Conservation (phyloP, 1,140 invertebrate genomes). For the Dysdera silvatica region DNA sequence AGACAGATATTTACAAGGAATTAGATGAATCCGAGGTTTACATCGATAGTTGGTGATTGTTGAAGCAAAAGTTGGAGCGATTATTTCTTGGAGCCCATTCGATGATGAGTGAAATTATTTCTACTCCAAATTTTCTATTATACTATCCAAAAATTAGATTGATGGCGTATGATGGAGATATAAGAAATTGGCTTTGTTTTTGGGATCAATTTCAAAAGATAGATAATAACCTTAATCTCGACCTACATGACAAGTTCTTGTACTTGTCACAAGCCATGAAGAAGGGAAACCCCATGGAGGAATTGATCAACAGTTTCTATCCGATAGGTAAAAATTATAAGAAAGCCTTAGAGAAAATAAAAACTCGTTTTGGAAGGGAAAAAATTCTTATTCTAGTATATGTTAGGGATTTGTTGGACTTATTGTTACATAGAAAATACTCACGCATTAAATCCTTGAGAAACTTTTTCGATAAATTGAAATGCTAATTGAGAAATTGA, state of each 20-base stretch:
- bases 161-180: background rate
- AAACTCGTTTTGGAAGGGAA: constrained; percentile 37
- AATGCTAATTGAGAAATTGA: no score
- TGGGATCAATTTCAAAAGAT: constrained; percentile 3
- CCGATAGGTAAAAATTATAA: background rate
- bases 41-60: constrained; percentile 1
- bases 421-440: no score
- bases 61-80: background rate
- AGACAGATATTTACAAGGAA: background rate
- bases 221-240: background rate
- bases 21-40: constrained; percentile 4
- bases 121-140: background rate
- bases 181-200: background rate
- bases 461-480: no score
- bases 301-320: constrained; percentile 24
- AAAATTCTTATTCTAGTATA: constrained; percentile 39
- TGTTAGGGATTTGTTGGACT: constrained; percentile 36
- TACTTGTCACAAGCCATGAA: constrained; percentile 3
- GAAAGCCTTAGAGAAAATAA: constrained; percentile 17
- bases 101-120: background rate
- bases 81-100: background rate
- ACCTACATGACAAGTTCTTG: background rate
- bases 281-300: background rate
- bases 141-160: constrained; percentile 5
- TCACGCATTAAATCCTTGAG: no score